Conservation (phyloP, 2,113 vertebrate species). For the Machaerirhynchus nigripectus region DNA sequence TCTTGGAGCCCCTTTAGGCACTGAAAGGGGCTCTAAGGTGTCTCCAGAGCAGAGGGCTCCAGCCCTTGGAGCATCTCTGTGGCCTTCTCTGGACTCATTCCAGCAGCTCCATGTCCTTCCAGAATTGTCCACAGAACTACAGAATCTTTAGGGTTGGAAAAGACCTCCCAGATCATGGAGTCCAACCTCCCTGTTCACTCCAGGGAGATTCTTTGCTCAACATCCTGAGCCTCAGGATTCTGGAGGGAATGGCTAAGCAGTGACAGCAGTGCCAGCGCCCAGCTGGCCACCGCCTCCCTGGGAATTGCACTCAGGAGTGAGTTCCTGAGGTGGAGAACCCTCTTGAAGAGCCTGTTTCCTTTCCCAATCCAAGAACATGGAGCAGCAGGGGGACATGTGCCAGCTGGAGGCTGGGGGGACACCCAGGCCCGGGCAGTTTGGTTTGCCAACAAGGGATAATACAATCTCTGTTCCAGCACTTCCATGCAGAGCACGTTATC, state of each 20-base stretch:
- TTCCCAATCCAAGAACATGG: accelerated
- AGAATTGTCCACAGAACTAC: neutral
- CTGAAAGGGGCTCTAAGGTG: neutral
- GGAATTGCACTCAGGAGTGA: neutral
- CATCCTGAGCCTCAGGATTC: no score
- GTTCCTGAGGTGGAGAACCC: neutral
- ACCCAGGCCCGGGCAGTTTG: neutral
- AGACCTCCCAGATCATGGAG: neutral
- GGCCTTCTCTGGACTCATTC: neutral
- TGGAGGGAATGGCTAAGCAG: accelerated
- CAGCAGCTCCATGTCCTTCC: neutral
- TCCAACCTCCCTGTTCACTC: neutral
- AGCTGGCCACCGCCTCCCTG: neutral
- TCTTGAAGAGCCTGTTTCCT: neutral
- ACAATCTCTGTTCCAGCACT: neutral
- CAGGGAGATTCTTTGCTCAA: neutral
- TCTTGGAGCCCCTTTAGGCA: neutral
- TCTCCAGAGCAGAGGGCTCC: neutral
- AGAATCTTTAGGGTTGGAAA: neutral
- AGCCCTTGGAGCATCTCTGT: neutral
- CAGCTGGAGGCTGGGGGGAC: neutral
- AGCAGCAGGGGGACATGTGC: neutral
- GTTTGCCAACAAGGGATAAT: neutral
- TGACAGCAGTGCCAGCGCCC: neutral
- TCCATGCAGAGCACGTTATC: neutral